Conservation (phyloP, 2,797 vertebrate species). For the Spinus pinus region DNA sequence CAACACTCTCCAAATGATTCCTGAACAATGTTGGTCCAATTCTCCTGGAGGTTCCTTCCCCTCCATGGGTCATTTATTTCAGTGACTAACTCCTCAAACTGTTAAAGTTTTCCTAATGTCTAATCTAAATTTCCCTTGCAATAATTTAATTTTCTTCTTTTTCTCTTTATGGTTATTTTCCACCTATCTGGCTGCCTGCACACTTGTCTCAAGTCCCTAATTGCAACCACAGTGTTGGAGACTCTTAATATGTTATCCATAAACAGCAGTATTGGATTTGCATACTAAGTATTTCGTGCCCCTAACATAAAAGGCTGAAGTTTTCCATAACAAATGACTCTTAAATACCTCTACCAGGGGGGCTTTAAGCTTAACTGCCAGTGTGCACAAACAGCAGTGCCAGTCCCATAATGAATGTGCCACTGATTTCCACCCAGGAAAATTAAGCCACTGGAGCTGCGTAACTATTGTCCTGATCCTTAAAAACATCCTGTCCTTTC, state of each 20-base stretch:
- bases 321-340: constrained; percentile 34
- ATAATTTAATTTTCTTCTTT: not conserved
- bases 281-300: not conserved
- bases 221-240: not conserved
- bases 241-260: constrained; percentile 20
- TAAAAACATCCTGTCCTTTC: constrained; percentile 43
- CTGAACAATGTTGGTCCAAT: not conserved
- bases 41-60: not conserved
- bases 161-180: not conserved
- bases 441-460: not conserved
- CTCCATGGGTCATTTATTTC: not conserved
- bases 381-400: not conserved
- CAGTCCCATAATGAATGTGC: not conserved
- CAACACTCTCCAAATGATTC: not conserved
- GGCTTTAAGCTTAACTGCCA: not conserved
- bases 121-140: not conserved
- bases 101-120: not conserved
- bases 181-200: not conserved
- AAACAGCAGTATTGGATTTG: not conserved
- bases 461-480: not conserved
- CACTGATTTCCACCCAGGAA: not conserved
- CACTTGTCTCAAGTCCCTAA: not conserved
- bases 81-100: not conserved
- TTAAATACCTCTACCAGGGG: not conserved
- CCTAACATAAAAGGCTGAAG: not conserved